Evolutionary conservation across 2,888 invertebrate genomes (phyloP).

Genomic region (Drosophila mimetica): DNA sequence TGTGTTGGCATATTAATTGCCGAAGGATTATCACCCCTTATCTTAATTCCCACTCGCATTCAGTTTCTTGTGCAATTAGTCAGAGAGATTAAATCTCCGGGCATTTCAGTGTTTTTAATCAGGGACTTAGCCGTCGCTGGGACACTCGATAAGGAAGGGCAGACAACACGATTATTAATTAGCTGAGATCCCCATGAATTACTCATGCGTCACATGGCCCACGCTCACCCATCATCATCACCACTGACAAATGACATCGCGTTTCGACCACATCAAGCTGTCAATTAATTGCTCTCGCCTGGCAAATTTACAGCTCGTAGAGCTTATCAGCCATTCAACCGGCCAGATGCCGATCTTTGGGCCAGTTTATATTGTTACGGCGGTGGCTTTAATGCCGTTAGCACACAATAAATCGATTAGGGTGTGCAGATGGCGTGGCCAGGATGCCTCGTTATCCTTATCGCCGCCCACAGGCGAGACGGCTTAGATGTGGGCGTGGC

Average conservation of each 20-base stretch:
- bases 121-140: background rate
- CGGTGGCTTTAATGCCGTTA: slow-evolving; percentile 48
- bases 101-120: background rate
- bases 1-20: slow-evolving; percentile 11
- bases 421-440: slow-evolving; percentile 23
- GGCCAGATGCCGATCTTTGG: slow-evolving; percentile 47
- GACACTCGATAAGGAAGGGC: slow-evolving; percentile 21
- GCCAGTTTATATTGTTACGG: slow-evolving; percentile 42
- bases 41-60: slow-evolving; percentile 4
- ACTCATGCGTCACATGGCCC: slow-evolving; percentile 52
- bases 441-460: slow-evolving; percentile 62
- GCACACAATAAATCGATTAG: slow-evolving; percentile 73
- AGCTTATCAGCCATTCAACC: slow-evolving; percentile 26
- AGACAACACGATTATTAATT: slow-evolving; percentile 62
- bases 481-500: slow-evolving; percentile 32
- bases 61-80: slow-evolving; percentile 12
- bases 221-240: slow-evolving; percentile 12
- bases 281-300: slow-evolving; percentile 59
- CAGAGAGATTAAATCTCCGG: background rate
- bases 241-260: slow-evolving; percentile 48
- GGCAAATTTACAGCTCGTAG: slow-evolving; percentile 37
- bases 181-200: slow-evolving; percentile 59
- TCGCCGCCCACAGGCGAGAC: slow-evolving; percentile 35
- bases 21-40: slow-evolving; percentile 11
- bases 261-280: slow-evolving; percentile 44